Conservation (phyloP, 2,113 vertebrate genomes). For the Hyaena hyaena region DNA sequence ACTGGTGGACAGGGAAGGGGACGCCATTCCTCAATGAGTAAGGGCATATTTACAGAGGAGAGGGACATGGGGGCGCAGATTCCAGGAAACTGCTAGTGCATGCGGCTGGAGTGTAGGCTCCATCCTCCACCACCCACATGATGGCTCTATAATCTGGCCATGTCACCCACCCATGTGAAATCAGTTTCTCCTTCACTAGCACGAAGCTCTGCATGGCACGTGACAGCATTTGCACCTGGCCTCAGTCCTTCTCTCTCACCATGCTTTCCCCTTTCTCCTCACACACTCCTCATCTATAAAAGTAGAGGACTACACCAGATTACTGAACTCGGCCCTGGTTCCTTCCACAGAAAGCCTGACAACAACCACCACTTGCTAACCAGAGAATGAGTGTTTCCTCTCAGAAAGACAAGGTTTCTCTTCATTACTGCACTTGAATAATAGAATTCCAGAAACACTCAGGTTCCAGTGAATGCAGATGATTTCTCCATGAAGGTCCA, state of each 20-base stretch:
- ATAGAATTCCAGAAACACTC: neutral
- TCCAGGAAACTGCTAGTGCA: neutral
- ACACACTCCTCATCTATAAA: neutral
- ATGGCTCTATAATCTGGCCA: neutral
- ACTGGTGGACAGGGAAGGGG: neutral
- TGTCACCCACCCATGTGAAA: neutral
- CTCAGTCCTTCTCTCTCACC: neutral
- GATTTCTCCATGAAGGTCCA: neutral
- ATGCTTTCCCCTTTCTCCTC: neutral
- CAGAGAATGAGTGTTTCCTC: neutral
- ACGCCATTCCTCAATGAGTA: neutral
- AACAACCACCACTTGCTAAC: neutral
- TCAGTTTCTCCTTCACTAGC: neutral
- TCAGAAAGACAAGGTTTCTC: neutral
- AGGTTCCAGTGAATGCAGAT: neutral
- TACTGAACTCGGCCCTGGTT: neutral
- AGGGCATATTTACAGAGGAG: neutral
- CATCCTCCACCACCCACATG: neutral
- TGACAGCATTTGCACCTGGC: neutral
- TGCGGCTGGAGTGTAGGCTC: neutral
- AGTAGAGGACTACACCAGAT: neutral
- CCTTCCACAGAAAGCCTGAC: neutral
- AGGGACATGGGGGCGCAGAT: accelerated
- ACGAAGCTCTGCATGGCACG: neutral
- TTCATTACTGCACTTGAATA: neutral